A percentile compares a stretch with the other conserved stretches of the same genome.
These are phyloP conservation scores for Sarcophaga carnaria DNA, from an alignment of 2,888 invertebrate genomes.

Conservation along the genomic window DNA sequence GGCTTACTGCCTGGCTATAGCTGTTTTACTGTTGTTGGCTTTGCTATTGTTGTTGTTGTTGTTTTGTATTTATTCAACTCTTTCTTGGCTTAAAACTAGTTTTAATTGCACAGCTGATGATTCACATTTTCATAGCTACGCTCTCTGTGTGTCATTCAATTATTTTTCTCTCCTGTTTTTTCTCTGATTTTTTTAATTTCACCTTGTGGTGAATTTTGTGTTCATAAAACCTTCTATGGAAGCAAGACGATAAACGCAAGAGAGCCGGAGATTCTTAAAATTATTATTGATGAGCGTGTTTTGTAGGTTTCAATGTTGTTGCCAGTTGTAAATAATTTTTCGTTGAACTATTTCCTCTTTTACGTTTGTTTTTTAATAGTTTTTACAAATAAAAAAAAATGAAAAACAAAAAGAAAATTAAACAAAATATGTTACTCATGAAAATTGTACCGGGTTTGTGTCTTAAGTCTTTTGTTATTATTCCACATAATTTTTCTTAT, in stretches of 20 bases:
- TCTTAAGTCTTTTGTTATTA: conserved; percentile 55
- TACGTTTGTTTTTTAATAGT: background rate
- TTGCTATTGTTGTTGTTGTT: background rate
- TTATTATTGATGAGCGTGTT: background rate
- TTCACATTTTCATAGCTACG: conserved; percentile 39
- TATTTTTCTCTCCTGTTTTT: background rate
- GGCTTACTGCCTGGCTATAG: background rate
- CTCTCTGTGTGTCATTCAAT: background rate
- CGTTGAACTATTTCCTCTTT: background rate
- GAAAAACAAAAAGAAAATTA: too few species aligned
- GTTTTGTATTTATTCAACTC: conserved; percentile 24
- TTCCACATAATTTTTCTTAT: background rate
- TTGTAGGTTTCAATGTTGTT: conserved; percentile 45
- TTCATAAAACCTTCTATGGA: background rate
- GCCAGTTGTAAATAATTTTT: conserved; percentile 51
- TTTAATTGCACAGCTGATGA: conserved; percentile 68
- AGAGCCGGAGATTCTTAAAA: background rate
- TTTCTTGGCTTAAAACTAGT: conserved; percentile 51
- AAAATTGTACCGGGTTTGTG: background rate
- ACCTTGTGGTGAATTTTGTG: conserved; percentile 57
- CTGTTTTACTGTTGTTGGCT: too few species aligned
- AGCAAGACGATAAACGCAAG: too few species aligned
- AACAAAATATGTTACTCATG: background rate
- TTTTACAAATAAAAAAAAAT: background rate
- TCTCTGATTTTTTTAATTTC: background rate